Evolutionary conservation across 2,113 vertebrate species (phyloP), one percentile per base, ranked within the genome.

Genomic region (Onychostruthus taczanowskii): DNA sequence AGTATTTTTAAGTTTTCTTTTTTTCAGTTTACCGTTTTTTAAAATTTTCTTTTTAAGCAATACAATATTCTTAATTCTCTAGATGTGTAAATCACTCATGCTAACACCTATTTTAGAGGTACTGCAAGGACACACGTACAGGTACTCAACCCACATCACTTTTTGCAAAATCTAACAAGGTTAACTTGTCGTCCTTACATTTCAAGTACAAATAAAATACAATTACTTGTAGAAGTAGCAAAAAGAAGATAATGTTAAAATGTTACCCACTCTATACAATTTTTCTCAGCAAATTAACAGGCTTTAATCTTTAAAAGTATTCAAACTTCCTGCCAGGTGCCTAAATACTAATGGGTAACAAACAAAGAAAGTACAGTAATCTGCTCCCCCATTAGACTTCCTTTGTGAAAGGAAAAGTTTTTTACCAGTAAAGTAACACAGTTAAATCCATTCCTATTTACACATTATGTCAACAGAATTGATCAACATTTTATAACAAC

Each of bases 321-420:
- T 96, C 90, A 67, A 84, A 94, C 96, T 98, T 98, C 98, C 98
- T 98, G 98, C 96, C 95, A 96, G 87, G 87, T 97, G 96, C 96
- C 93, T 97, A 97, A 99, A 98, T 94, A 96, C 93, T 87, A 97
- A 95, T 80, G 94, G 97, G 89, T 82, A 94, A 96, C 93, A 92
- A 97, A 94, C 95, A 97, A 98, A 97, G 86, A 93, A 93, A 94
- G 96, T 92, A 94, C 74, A 95, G 80, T 80, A 89, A 92, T 93
- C 66, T 92, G 69, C 90, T 95, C 92, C 86, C 70, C 90, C 81
- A 50, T 92, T 90, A 95, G 59, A 94, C 73, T 97, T 96, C 96
- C 95, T 93, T 20, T 95, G 56, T 92, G 84, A 96, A 97, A 97
- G 83, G 95, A 96, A 97, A 97, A 93, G 92, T 97, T 96, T 87